Evolutionary conservation across 2,113 vertebrate species (phyloP), one percentile per base, ranked within the genome.

Genomic region (Rousettus leschenaultii): DNA sequence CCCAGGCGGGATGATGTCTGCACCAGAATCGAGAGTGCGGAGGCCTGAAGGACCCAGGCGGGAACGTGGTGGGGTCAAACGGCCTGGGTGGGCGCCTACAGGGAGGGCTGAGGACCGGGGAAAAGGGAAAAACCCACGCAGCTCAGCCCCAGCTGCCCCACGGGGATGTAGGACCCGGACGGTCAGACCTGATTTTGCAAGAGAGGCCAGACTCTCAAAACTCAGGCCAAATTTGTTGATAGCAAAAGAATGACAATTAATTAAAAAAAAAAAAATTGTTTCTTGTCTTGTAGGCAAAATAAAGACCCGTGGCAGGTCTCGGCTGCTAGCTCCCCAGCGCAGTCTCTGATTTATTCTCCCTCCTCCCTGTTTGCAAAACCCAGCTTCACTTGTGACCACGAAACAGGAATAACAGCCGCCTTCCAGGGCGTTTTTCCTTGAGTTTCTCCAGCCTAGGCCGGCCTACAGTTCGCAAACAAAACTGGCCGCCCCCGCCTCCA

Each of bases 11-110:
- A 21, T 7, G 70, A 38, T 5, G 38, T 57, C 45, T 5, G 4
- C 0, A 6, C 66, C 28, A 4, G 53, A 33, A 26, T 5, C 12
- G 8, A 3, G 7, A 15, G 53, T 12, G 45, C 21, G 0, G 5
- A 57, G 53, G 35, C 66, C 61, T 6, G 4, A 6, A 2, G n/a
- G 18, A 19, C 74, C 51, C 33, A 66, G 57, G 35, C 0, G 6
- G 93, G 63, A 30, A 2, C 0, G 4, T 1, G 57, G 22, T 0
- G 30, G 40, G 19, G 77, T 6, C 35, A 1, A 15, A 22, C 0
- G 10, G 82, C 14, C 70, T 8, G 5, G 40, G 16, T 0, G n/a
- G 48, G 38, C 5, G 26, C 43, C 78, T 1, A 2, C 0, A 38
- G 79, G 61, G 53, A 45, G 15, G 24, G 11, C 57, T 4, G 9